A percentile compares a stretch with the other conserved stretches of the same genome.
phyloP scores from a whole-genome alignment of 2,888 invertebrate genomes.

The Agonopterix arenella region DNA sequence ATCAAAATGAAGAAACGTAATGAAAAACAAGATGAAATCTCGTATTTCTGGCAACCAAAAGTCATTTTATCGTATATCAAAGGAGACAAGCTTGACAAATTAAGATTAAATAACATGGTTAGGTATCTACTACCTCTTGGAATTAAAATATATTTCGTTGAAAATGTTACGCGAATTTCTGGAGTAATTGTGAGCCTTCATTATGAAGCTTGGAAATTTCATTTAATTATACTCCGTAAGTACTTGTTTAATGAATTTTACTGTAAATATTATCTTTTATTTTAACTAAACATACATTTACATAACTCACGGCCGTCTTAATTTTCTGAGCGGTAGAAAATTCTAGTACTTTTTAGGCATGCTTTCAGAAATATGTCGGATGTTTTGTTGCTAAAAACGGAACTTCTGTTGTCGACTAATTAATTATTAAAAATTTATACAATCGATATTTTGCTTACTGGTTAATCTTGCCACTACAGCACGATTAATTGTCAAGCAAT shows the following conservation, averaged over 20 bases:
- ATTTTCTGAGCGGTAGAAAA: too few species aligned
- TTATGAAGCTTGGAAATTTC: slow-evolving; percentile 18
- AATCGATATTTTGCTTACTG: too few species aligned
- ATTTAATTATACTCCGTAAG: slow-evolving; percentile 18
- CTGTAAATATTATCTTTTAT: background rate
- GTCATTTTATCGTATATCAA: slow-evolving; percentile 10
- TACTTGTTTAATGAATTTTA: background rate
- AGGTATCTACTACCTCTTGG: background rate
- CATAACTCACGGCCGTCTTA: background rate
- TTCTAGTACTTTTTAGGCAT: too few species aligned
- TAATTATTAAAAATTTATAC: too few species aligned
- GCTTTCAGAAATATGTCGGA: too few species aligned
- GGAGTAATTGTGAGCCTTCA: slow-evolving; percentile 14
- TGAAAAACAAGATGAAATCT: too few species aligned
- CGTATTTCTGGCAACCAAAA: slow-evolving; percentile 9
- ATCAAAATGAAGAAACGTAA: too few species aligned
- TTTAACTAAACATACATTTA: background rate
- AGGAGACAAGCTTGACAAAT: slow-evolving; percentile 23
- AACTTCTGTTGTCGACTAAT: too few species aligned
- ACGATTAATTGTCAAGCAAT: too few species aligned
- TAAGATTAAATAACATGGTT: slow-evolving; percentile 21
- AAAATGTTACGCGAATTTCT: slow-evolving; percentile 2
- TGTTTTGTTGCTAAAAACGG: too few species aligned
- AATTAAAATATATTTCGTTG: background rate
- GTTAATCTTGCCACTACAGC: too few species aligned